phyloP scores from a whole-genome alignment of 2,888 invertebrate species.

The Abscondita cerata region DNA sequence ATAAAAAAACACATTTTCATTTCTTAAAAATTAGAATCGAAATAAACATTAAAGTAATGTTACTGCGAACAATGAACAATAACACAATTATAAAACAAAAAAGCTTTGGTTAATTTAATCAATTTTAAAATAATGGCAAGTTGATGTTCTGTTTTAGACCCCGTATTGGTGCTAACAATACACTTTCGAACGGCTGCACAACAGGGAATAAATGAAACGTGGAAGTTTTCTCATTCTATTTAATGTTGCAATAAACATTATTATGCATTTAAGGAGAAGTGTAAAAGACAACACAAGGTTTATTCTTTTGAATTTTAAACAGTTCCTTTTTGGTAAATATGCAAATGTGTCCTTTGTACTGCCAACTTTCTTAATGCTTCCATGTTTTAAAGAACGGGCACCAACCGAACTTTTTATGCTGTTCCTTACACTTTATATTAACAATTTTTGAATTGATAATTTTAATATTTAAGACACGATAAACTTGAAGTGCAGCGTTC shows the following conservation, averaged over 20 bases:
- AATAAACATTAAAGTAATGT: no score
- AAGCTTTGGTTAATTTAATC: no score
- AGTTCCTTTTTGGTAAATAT: conserved; percentile 31
- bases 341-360: conserved; percentile 34
- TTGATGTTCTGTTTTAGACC: no score
- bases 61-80: no score
- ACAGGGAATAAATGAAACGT: conserved; percentile 19
- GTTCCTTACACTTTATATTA: conserved; percentile 22
- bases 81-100: no score
- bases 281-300: conserved; percentile 33
- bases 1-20: no score
- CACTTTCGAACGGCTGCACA: not conserved
- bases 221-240: conserved; percentile 28
- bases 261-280: conserved; percentile 32
- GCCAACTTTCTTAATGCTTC: conserved; percentile 30
- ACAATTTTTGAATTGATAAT: not conserved
- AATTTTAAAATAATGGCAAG: no score
- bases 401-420: conserved; percentile 31
- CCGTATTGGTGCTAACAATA: no score
- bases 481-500: no score
- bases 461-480: no score
- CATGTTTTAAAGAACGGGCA: conserved; percentile 21
- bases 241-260: conserved; percentile 35
- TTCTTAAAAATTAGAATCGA: no score
- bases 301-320: conserved; percentile 35